Conservation (phyloP, 2,888 invertebrate species). For the Plutella xylostella region DNA sequence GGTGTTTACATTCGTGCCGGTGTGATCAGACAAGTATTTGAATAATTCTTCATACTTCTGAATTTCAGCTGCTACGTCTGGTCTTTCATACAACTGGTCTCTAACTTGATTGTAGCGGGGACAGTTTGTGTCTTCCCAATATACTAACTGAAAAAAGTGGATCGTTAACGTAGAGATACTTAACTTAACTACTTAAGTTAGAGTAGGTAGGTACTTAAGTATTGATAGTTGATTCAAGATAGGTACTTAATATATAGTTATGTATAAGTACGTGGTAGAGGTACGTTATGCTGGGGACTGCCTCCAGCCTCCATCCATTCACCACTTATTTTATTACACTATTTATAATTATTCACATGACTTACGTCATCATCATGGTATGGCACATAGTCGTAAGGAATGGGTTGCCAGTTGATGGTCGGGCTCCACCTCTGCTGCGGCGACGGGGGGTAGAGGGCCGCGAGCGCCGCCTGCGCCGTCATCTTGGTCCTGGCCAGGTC, state of each 20-base stretch:
- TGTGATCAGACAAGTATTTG: slow-evolving; percentile 32
- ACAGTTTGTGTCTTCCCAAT: slow-evolving; percentile 61
- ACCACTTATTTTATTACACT: too few species aligned
- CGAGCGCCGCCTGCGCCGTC: slow-evolving; percentile 75
- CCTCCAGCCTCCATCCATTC: too few species aligned
- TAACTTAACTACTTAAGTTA: too few species aligned
- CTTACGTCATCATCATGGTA: slow-evolving; percentile 50
- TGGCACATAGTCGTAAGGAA: slow-evolving; percentile 64
- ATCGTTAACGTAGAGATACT: too few species aligned
- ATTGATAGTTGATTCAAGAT: too few species aligned
- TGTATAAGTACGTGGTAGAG: too few species aligned
- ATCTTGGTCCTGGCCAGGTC: slow-evolving; percentile 80
- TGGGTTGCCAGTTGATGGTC: slow-evolving; percentile 75
- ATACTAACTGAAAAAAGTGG: slow-evolving; percentile 50
- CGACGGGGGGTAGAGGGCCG: slow-evolving; percentile 76
- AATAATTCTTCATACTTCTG: slow-evolving; percentile 40
- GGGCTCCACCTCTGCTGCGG: slow-evolving; percentile 68
- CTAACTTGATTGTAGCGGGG: slow-evolving; percentile 42
- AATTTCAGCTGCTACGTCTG: slow-evolving; percentile 34
- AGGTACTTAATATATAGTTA: too few species aligned
- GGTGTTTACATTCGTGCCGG: slow-evolving; percentile 45
- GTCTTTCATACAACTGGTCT: slow-evolving; percentile 32
- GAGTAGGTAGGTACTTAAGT: too few species aligned
- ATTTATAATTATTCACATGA: too few species aligned
- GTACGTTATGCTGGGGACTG: too few species aligned